Percentiles rank a stretch among this genome's conserved stretches.
phyloP scores from a whole-genome alignment of 1,140 invertebrate genomes.

The Coelopa frigida region DNA sequence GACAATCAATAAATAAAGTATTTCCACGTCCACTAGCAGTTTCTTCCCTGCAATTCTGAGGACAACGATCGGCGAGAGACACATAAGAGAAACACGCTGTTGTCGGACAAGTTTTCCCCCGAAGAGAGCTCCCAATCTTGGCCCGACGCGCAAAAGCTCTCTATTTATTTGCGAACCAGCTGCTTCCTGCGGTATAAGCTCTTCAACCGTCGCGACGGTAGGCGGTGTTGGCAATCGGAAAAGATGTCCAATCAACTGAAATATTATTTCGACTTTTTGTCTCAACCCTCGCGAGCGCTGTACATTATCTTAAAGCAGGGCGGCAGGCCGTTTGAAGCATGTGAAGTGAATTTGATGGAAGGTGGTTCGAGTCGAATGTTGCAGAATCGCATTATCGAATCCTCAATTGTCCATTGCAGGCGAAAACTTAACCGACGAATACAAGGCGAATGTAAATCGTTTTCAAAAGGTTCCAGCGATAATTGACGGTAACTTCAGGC shows the following conservation, averaged over 20 bases:
- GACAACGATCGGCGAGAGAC: too few relatives aligned
- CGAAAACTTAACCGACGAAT: constrained; percentile 67
- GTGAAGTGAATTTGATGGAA: constrained; percentile 53
- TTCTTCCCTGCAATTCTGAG: too few relatives aligned
- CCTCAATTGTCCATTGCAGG: constrained; percentile 25
- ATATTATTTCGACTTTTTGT: constrained; percentile 66
- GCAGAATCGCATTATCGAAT: neutral
- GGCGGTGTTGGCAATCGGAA: too few relatives aligned
- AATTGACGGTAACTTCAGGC: constrained; percentile 64
- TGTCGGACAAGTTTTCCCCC: too few relatives aligned
- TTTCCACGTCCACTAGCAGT: too few relatives aligned
- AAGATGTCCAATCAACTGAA: constrained; percentile 46
- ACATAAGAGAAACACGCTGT: too few relatives aligned
- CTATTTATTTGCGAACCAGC: too few relatives aligned
- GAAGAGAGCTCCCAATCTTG: too few relatives aligned
- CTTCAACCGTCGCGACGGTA: too few relatives aligned
- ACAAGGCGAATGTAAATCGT: constrained; percentile 59
- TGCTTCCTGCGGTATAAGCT: too few relatives aligned
- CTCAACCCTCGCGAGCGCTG: constrained; percentile 62
- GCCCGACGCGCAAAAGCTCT: too few relatives aligned
- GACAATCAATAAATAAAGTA: too few relatives aligned
- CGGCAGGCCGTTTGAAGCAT: constrained; percentile 54
- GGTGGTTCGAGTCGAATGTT: constrained; percentile 29
- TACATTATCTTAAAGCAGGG: constrained; percentile 61
- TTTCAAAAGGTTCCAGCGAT: constrained; percentile 67